Percentiles rank a stretch among this genome's conserved stretches.
phyloP scores from a whole-genome alignment of 2,797 vertebrate species.

The Micrastur ruficollis region DNA sequence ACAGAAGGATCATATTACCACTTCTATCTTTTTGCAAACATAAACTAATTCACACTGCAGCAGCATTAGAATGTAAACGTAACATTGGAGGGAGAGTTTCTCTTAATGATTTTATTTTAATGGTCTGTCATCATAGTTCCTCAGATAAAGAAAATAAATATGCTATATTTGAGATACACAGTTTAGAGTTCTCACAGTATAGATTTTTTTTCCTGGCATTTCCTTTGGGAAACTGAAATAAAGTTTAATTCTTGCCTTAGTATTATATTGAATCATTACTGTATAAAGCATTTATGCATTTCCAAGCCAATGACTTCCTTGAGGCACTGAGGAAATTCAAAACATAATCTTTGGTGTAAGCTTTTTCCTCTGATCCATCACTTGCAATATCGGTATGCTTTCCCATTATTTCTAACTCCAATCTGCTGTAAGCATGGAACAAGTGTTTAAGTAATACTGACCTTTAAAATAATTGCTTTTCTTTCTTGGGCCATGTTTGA shows the following conservation, averaged over 20 bases:
- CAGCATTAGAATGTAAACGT: neutral
- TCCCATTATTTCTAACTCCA: neutral
- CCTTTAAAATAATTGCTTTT: slow-evolving; percentile 26
- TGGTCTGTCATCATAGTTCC: neutral
- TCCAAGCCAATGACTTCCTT: neutral
- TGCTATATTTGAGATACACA: neutral
- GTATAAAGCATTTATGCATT: neutral
- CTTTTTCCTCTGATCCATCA: neutral
- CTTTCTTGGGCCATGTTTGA: neutral
- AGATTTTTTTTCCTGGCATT: neutral
- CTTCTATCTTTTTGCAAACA: neutral
- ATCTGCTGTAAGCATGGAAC: neutral
- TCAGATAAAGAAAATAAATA: neutral
- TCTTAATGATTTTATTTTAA: neutral
- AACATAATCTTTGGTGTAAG: neutral
- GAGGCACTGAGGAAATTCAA: neutral
- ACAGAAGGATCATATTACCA: neutral
- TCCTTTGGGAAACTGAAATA: neutral
- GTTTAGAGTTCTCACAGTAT: neutral
- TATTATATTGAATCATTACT: neutral
- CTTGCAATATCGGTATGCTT: neutral
- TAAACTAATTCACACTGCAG: neutral
- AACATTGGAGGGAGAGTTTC: neutral
- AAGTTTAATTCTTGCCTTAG: neutral
- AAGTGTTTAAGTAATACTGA: neutral